phyloP scores from a whole-genome alignment of 2,888 invertebrate species.

The Eupithecia dodoneata region DNA sequence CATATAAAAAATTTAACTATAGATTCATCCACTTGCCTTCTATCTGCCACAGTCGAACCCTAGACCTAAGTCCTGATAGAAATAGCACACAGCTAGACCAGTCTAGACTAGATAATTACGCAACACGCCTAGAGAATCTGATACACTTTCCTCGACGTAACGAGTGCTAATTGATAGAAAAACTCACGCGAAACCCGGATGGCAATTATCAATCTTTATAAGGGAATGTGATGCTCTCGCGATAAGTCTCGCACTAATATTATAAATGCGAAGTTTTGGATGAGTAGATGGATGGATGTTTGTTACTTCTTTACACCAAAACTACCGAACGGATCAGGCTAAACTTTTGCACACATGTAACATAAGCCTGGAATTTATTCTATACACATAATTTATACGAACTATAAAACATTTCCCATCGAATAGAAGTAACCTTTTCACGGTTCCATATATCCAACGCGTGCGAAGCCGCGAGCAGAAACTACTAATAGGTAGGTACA shows the following conservation, averaged over 20 bases:
- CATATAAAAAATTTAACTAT: neutral
- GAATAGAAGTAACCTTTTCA: too few species aligned
- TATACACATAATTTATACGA: too few species aligned
- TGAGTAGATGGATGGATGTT: too few species aligned
- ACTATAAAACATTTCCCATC: too few species aligned
- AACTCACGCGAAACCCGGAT: conserved; percentile 42
- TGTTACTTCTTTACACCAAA: too few species aligned
- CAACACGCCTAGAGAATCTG: conserved; percentile 27
- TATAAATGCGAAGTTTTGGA: too few species aligned
- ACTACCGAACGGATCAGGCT: too few species aligned
- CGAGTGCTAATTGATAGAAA: conserved; percentile 36
- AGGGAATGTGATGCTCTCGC: conserved; percentile 1
- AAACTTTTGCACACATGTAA: too few species aligned
- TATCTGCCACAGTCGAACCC: neutral
- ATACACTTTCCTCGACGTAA: conserved; percentile 38
- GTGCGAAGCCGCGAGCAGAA: too few species aligned
- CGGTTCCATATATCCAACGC: too few species aligned
- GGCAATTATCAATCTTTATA: neutral
- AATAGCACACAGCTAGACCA: neutral
- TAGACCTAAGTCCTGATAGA: neutral
- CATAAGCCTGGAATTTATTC: too few species aligned
- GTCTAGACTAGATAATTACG: conserved; percentile 24
- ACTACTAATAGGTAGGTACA: too few species aligned
- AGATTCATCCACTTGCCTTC: neutral
- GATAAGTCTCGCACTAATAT: neutral